Conservation (phyloP, 2,888 invertebrate species). For the Craniophora ligustri region DNA sequence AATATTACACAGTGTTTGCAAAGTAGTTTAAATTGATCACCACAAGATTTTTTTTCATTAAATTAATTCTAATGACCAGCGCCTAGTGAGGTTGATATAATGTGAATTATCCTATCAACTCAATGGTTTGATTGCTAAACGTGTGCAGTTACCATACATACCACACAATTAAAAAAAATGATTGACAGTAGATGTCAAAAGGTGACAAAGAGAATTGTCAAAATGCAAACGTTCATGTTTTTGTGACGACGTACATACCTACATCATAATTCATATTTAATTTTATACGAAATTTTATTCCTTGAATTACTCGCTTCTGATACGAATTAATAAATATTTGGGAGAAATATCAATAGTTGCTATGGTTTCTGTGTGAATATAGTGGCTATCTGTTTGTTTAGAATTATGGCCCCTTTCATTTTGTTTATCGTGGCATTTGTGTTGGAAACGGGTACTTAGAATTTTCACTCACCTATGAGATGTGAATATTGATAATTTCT, state of each 20-base stretch:
- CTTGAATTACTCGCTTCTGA: slow-evolving; percentile 9
- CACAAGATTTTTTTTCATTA: no score
- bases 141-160: no score
- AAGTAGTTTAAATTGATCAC: no score
- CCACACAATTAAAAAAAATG: not conserved
- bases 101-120: no score
- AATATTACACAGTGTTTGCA: no score
- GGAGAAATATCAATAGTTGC: slow-evolving; percentile 16
- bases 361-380: slow-evolving; percentile 37
- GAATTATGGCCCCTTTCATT: slow-evolving; percentile 71
- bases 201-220: slow-evolving; percentile 8
- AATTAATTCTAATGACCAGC: no score
- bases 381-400: slow-evolving; percentile 38
- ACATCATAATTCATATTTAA: slow-evolving; percentile 39
- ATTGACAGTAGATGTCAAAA: slow-evolving; percentile 37
- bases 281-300: slow-evolving; percentile 24
- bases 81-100: no score
- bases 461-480: slow-evolving; percentile 4
- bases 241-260: slow-evolving; percentile 65
- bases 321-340: slow-evolving; percentile 13
- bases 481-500: not conserved
- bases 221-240: slow-evolving; percentile 44
- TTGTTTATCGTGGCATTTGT: slow-evolving; percentile 69
- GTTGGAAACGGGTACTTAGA: slow-evolving; percentile 61
- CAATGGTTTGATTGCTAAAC: no score